Percentiles rank a stretch among this genome's conserved stretches.
These are phyloP conservation scores for Hypselothyrea guttata DNA, from an alignment of 2,888 invertebrate genomes.

Conservation along the genomic window DNA sequence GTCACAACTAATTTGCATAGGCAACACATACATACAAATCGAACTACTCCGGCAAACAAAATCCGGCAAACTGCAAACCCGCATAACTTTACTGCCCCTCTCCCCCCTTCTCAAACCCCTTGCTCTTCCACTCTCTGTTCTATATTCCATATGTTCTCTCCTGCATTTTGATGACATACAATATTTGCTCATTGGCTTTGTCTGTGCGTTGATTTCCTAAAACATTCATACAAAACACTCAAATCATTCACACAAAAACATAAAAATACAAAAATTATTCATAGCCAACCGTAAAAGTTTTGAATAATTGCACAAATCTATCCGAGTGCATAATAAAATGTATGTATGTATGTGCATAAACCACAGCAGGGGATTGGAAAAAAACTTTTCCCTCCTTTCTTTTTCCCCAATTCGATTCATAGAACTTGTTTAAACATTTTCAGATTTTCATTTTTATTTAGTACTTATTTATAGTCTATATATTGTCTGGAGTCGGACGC, in stretches of 20 bases:
- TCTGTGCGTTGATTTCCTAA: slow-evolving; percentile 10
- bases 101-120: not conserved
- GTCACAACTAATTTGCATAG: slow-evolving; percentile 76
- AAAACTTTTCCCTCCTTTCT: no score
- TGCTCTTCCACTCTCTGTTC: no score
- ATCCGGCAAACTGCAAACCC: slow-evolving; percentile 4
- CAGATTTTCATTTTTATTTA: no score
- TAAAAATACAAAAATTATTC: slow-evolving; percentile 17
- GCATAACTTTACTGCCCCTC: slow-evolving; percentile 1
- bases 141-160: slow-evolving; percentile 3
- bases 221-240: slow-evolving; percentile 1
- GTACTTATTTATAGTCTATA: no score
- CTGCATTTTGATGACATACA: slow-evolving; percentile 19
- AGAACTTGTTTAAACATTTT: no score
- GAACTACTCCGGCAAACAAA: not conserved
- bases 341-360: no score
- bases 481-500: no score
- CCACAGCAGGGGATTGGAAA: no score
- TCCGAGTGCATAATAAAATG: not conserved
- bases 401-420: no score
- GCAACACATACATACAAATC: slow-evolving; percentile 6
- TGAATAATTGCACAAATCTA: not conserved
- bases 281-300: not conserved
- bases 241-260: slow-evolving; percentile 1
- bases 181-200: slow-evolving; percentile 17